Evolutionary conservation across 2,888 invertebrate genomes (phyloP), one percentile per base, ranked within the genome.

Genomic region (Hydropsyche betteni): DNA sequence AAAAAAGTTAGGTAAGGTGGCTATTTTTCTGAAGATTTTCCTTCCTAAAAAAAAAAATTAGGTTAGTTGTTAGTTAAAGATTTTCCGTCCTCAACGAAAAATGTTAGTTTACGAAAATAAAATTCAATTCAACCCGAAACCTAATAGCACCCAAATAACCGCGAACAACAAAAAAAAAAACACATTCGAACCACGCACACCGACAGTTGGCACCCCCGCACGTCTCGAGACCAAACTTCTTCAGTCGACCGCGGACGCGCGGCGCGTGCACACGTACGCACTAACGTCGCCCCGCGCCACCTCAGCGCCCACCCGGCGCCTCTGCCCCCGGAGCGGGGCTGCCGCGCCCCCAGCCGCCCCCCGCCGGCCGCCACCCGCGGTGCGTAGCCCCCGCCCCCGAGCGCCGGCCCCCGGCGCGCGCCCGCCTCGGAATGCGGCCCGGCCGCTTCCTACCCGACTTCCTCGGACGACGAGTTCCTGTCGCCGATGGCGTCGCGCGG

Each of bases 381-480:
- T 64, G 64, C n/a, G 36, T 24, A 33, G 6, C 7, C 24, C 24
- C 24, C 44, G 2, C 10, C 7, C 6, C 5, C 44, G 64, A n/a
- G n/a, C 24, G 24, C 24, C 24, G 1, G 24, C 24, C 1, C 24
- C 2, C 2, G 24, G 1, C 10, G 44, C 44, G 44, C 10, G 44
- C 0, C 7, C 44, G 64, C 34, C 34, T 24, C 12, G 64, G 64
- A 64, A 64, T 64, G 64, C 36, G 64, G 64, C 64, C 64, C 36
- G 64, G 64, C 64, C 64, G 64, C 64, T 64, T 64, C 64, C 64
- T 64, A 64, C 36, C 36, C 34, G 36, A 64, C 64, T 64, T 64
- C 64, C 64, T 64, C 36, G 64, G n/a, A 44, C 44, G 10, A 33
- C 34, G 64, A 64, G 64, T 64, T 64, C 64, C 64, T 64, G 64